A percentile compares a stretch with the other conserved stretches of the same genome.
Evolutionary conservation across 2,888 invertebrate species (phyloP).

Genomic region (Polymixis lichenea): DNA sequence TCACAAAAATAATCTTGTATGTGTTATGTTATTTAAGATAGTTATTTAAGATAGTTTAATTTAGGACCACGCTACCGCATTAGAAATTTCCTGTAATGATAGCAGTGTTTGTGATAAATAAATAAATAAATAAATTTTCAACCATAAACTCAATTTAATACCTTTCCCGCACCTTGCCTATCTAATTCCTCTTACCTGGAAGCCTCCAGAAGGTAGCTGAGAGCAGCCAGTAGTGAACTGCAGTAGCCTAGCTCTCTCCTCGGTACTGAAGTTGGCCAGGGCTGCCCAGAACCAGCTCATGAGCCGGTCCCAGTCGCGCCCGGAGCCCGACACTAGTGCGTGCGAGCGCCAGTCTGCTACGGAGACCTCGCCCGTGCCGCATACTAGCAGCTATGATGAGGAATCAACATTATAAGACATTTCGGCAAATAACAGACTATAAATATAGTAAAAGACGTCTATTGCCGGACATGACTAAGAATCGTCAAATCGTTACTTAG

Average conservation of each 20-base stretch:
- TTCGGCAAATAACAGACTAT: neutral
- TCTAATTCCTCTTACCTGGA: conserved; percentile 85
- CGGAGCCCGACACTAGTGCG: conserved; percentile 96
- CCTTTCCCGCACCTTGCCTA: neutral
- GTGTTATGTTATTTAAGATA: too few relatives aligned
- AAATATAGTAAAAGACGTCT: neutral
- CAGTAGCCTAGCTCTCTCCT: conserved; percentile 97
- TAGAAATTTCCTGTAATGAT: too few relatives aligned
- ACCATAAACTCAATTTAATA: neutral
- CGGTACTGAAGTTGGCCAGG: conserved; percentile 95
- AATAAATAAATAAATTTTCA: too few relatives aligned
- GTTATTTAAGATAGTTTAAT: too few relatives aligned
- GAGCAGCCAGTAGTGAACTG: conserved; percentile 98
- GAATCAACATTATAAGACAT: neutral
- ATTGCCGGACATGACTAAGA: neutral
- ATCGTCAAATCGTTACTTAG: neutral
- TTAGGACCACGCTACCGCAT: too few relatives aligned
- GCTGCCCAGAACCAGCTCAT: conserved; percentile 91
- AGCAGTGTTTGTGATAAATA: too few relatives aligned
- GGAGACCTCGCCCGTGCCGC: conserved; percentile 98
- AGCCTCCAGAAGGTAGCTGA: conserved; percentile 96
- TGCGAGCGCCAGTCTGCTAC: conserved; percentile 97
- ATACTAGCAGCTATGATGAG: conserved; percentile 92
- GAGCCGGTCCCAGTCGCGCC: conserved; percentile 94
- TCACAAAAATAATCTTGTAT: too few relatives aligned